Evolutionary conservation across 2,888 invertebrate genomes (phyloP).

Genomic region (Drosophila rubida): DNA sequence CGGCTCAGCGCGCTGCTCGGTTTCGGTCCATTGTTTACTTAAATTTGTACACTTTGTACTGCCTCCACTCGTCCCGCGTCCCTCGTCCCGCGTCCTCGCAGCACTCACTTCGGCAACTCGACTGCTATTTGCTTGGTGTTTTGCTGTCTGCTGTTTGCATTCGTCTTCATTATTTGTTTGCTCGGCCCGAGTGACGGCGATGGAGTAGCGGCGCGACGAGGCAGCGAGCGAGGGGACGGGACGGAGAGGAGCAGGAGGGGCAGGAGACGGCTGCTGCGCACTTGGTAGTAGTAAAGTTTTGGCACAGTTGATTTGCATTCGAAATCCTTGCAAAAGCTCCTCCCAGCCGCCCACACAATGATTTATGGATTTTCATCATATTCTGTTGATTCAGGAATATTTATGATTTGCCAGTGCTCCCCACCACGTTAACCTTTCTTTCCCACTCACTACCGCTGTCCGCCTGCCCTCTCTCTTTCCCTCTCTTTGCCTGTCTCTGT

Average conservation of each 20-base stretch:
- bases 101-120: conserved; percentile 36
- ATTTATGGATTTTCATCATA: conserved; percentile 83
- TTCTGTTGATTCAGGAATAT: conserved; percentile 83
- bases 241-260: background rate
- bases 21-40: conserved; percentile 75
- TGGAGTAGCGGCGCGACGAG: background rate
- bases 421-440: conserved; percentile 52
- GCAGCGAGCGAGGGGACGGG: conserved; percentile 2
- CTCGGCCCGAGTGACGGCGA: conserved; percentile 58
- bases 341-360: conserved; percentile 58
- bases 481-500: background rate
- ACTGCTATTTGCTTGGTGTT: conserved; percentile 77
- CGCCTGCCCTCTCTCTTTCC: background rate
- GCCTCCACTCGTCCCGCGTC: background rate
- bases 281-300: conserved; percentile 74
- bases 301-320: conserved; percentile 81
- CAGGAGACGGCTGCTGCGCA: conserved; percentile 61
- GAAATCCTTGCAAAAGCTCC: conserved; percentile 67
- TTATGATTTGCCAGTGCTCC: conserved; percentile 73
- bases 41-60: conserved; percentile 72
- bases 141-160: conserved; percentile 80
- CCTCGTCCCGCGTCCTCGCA: background rate
- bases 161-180: conserved; percentile 82
- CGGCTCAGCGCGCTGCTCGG: conserved; percentile 53
- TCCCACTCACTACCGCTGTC: conserved; percentile 2